phyloP scores from a whole-genome alignment of 2,113 vertebrate species.

The Crocuta crocuta region DNA sequence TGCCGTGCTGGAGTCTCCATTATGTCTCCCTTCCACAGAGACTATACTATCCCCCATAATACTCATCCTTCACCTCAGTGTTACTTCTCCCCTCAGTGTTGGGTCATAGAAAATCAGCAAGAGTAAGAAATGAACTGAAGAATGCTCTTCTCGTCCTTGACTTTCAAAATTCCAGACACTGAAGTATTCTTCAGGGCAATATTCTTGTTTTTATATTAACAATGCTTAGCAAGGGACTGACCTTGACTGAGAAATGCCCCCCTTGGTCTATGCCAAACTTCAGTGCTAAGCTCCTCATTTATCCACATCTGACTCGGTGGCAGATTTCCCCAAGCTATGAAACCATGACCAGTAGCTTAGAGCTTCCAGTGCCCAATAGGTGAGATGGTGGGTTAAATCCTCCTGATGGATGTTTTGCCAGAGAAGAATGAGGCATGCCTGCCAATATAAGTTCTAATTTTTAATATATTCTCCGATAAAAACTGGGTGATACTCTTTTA shows the following conservation, averaged over 20 bases:
- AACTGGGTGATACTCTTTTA: neutral
- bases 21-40: neutral
- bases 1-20: neutral
- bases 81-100: neutral
- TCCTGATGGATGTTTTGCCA: neutral
- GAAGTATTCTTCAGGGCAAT: neutral
- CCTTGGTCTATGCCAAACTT: neutral
- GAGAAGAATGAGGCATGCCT: neutral
- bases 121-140: neutral
- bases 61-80: neutral
- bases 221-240: neutral
- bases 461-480: neutral
- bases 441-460: neutral
- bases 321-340: neutral
- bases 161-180: neutral
- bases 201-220: neutral
- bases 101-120: neutral
- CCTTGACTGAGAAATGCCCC: neutral
- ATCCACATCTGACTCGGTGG: neutral
- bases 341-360: neutral
- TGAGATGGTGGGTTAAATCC: neutral
- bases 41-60: neutral
- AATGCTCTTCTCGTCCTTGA: neutral
- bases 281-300: neutral
- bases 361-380: neutral